Conservation (phyloP, 2,888 invertebrate genomes). For the Chironomus tentans region DNA sequence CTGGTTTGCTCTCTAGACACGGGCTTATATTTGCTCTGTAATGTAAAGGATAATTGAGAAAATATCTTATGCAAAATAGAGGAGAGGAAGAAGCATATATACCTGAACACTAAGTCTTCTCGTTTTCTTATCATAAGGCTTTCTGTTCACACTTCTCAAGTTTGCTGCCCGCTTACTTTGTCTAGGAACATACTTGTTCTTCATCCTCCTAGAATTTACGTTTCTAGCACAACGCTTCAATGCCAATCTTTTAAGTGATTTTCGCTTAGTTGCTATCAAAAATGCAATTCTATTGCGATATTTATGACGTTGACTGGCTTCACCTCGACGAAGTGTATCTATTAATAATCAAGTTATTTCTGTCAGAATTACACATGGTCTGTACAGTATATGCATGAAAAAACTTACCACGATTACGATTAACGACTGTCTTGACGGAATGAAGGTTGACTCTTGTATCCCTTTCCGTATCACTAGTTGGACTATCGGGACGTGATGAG, state of each 20-base stretch:
- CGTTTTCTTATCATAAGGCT: conserved; percentile 28
- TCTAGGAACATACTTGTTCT: conserved; percentile 29
- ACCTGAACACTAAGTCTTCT: conserved; percentile 18
- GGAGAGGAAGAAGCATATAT: not conserved
- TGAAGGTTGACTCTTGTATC: not conserved
- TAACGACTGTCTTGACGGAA: not conserved
- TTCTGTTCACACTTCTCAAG: conserved; percentile 29
- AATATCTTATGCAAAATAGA: not conserved
- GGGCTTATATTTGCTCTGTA: conserved; percentile 25
- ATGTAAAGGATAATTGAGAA: not conserved
- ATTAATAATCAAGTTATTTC: not conserved
- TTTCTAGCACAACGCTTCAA: conserved; percentile 44
- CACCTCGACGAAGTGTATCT: not conserved
- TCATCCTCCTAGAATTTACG: conserved; percentile 33
- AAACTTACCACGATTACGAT: conserved; percentile 18
- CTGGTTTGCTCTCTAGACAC: conserved; percentile 27
- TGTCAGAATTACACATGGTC: too few relatives aligned
- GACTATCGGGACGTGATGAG: conserved; percentile 31
- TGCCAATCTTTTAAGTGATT: conserved; percentile 55
- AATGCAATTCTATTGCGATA: conserved; percentile 62
- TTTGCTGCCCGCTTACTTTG: conserved; percentile 29
- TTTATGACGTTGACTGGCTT: conserved; percentile 36
- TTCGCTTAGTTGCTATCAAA: conserved; percentile 61
- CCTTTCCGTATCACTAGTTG: conserved; percentile 29
- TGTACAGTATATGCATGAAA: too few relatives aligned